Base-by-base conservation (phyloP, 1,140 invertebrate genomes). In the Neuroterus valhalla region DNA sequence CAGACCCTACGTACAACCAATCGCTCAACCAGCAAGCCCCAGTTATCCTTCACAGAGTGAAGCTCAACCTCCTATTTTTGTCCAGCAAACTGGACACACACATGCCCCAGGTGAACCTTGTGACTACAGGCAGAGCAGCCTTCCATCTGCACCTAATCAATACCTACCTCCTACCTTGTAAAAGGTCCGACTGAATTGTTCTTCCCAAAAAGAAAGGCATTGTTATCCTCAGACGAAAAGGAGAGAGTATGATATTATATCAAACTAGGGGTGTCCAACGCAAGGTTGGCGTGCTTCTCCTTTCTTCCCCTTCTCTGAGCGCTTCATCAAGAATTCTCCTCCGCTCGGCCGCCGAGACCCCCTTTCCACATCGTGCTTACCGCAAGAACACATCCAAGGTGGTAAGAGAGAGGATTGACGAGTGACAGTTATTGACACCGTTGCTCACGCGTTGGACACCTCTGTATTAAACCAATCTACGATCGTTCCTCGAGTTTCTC, bases 91-190 rank as follows among this genome's bases (percentile, higher is more conserved):
- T 23, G 68, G 66, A 2, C 78, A 79, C 72, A 81, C n/a, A 11
- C 46, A 70, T 77, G 77, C 62, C 26, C 48, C 43, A 14, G 76
- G 77, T 11, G 72, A 80, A 8, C 68, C 77, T 4, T 86, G 85
- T 26, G 84, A 89, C 48, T 88, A 86, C 46, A 83, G 86, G n/a
- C 81, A 87, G 11, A 88, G 88, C 38, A 82, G 82, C 66, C 72
- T 86, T 26, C 77, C 81, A 5, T 67, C 85, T 0, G 79, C 80
- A 26, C 68, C 68, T 66, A 89, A 89, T 80, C 82, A 88, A 44
- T 90, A 90, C 71, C 79, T 90, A 82, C 89, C 89, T 74, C 88
- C 87, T 45, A 67, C 80, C 52, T 76, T 80, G 46, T 86, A 82
- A 83, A 77, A 74, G 75, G 48, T 75, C 74, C 66, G 79, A 84